Percentiles rank a stretch among this genome's conserved stretches.
Conservation (phyloP, 1,140 invertebrate genomes). For the Trichoplusia ni region DNA sequence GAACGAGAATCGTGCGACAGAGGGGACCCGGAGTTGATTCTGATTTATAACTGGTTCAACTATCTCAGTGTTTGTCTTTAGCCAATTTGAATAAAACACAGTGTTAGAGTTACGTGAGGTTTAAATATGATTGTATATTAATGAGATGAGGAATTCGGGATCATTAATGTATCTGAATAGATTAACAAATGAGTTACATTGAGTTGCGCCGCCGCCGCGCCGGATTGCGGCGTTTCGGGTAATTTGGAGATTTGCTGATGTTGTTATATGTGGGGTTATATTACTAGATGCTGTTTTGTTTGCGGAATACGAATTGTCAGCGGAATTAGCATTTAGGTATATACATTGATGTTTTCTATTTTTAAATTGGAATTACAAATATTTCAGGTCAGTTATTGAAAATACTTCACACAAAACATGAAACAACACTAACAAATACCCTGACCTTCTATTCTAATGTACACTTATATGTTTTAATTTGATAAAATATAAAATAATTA, state of each 20-base stretch:
- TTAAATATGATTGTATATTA: slow-evolving; percentile 33
- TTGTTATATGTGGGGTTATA: neutral
- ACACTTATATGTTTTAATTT: too few relatives aligned
- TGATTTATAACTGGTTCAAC: slow-evolving; percentile 49
- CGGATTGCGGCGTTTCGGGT: neutral
- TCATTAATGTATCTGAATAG: slow-evolving; percentile 29
- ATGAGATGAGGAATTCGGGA: slow-evolving; percentile 25
- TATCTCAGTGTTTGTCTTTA: slow-evolving; percentile 55
- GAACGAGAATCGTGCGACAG: slow-evolving; percentile 6
- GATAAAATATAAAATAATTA: too few relatives aligned
- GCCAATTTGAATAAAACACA: slow-evolving; percentile 49
- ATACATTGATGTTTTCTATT: too few relatives aligned
- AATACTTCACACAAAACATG: too few relatives aligned
- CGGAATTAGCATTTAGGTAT: too few relatives aligned
- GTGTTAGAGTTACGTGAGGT: slow-evolving; percentile 23
- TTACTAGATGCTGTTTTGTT: too few relatives aligned
- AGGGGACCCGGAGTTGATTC: slow-evolving; percentile 20
- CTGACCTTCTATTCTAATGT: too few relatives aligned
- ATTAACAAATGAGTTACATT: slow-evolving; percentile 29
- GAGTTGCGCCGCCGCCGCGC: slow-evolving; percentile 7
- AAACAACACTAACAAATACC: too few relatives aligned
- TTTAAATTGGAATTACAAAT: too few relatives aligned
- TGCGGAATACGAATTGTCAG: too few relatives aligned
- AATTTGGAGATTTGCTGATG: neutral
- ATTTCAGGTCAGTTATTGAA: too few relatives aligned